Base-by-base conservation (phyloP, 2,797 vertebrate species). In the Falco naumanni region DNA sequence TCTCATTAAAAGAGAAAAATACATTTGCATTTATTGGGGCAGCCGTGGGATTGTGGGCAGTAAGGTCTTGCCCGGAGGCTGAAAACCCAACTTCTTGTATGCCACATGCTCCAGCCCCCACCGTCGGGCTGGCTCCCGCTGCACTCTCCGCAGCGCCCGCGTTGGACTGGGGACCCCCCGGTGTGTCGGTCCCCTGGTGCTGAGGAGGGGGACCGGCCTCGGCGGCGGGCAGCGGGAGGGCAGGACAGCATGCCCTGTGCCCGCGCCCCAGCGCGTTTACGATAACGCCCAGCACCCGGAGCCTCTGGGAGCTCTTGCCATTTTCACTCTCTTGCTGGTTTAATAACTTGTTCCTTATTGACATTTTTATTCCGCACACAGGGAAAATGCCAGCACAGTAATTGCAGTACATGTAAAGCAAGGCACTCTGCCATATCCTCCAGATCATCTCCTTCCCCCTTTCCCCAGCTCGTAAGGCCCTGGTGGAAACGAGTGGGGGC, bases 281-380 rank as follows among this genome's bases (percentile, higher is more conserved):
- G 9, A 1, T 33, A 53, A 10, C 3, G 4, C 72, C 63, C 9
- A 2, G 39, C 43, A 53, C 51, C 57, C 64, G 0, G 0, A 72
- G 69, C 74, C 59, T 64, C 50, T 5, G 3, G 12, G 64, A 92
- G 78, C 63, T 92, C 65, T 75, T 94, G 90, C 86, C 56, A 63
- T 94, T 96, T 95, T 71, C 81, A 60, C 61, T 68, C 12, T 71
- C 78, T 57, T 77, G 59, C 90, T 90, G 89, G 60, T 94, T 84
- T 96, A 96, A 87, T 96, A 95, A 93, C 94, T 95, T 95, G 94
- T 91, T 96, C 90, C 76, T 94, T 95, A 96, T 84, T 96, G 96
- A 96, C 93, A 92, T 96, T 96, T 96, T 97, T 96, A 94, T 96
- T 93, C 90, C 0, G 33, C 95, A 93, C 96, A 93, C 90, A 77